Conservation (phyloP, 2,888 invertebrate species). For the Tetranychus piercei region DNA sequence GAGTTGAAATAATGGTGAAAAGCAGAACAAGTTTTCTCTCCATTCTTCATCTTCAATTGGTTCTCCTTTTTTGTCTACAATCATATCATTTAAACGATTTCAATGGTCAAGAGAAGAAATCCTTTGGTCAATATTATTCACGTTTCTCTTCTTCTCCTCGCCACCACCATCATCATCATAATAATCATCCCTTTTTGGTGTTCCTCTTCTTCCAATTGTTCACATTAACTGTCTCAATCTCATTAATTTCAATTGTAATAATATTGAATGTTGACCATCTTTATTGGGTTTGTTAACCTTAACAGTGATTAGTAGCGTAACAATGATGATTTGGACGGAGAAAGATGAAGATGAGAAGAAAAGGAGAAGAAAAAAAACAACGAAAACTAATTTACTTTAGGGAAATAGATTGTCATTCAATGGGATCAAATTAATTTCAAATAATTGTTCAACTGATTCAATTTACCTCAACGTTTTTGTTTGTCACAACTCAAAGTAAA, state of each 20-base stretch:
- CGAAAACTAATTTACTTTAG: not conserved
- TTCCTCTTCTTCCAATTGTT: not conserved
- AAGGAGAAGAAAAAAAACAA: not conserved
- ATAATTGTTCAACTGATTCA: too few relatives aligned
- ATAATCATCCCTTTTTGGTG: not conserved
- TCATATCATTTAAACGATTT: too few relatives aligned
- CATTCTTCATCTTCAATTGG: too few relatives aligned
- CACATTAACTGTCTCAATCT: not conserved
- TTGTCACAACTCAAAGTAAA: too few relatives aligned
- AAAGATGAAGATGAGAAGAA: not conserved
- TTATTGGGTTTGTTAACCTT: too few relatives aligned
- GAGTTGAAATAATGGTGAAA: not conserved
- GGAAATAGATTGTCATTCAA: not conserved
- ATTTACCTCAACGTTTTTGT: too few relatives aligned
- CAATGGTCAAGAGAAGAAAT: too few relatives aligned
- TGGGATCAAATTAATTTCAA: not conserved
- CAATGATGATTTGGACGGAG: too few relatives aligned
- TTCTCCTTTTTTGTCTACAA: too few relatives aligned
- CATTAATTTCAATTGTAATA: not conserved
- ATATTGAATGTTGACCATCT: too few relatives aligned
- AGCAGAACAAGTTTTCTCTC: not conserved
- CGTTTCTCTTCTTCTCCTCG: not conserved
- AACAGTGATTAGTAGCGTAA: too few relatives aligned
- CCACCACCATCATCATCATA: not conserved
- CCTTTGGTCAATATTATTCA: not conserved